These are phyloP conservation scores for Sinella curviseta DNA, from an alignment of 1,140 invertebrate genomes.

Conservation along the genomic window DNA sequence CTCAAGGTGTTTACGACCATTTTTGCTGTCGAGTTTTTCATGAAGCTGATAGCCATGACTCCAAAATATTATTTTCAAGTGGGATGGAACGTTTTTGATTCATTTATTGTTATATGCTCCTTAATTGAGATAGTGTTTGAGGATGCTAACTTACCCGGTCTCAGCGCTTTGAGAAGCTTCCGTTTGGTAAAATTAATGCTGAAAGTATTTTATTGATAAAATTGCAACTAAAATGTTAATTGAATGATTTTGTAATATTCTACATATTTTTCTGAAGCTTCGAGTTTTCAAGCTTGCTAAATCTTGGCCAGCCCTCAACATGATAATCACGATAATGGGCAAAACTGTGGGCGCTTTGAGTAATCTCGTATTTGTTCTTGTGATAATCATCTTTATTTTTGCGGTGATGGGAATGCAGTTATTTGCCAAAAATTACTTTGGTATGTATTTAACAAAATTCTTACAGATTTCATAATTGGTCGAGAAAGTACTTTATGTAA, in stretches of 20 bases:
- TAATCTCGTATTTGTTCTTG: constrained; percentile 94
- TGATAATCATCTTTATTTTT: constrained; percentile 98
- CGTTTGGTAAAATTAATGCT: constrained; percentile 96
- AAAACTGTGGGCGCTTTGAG: constrained; percentile 94
- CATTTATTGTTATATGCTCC: constrained; percentile 92
- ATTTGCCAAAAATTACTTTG: constrained; percentile 87
- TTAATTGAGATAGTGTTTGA: constrained; percentile 87
- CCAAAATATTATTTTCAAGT: constrained; percentile 96
- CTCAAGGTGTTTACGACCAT: constrained; percentile 94
- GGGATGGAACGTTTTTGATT: constrained; percentile 98
- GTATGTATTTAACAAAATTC: constrained; percentile 55
- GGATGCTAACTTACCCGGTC: constrained; percentile 82
- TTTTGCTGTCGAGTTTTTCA: constrained; percentile 89
- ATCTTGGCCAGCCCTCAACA: constrained; percentile 96
- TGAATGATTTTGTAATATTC: too few relatives aligned
- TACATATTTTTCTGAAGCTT: constrained; percentile 63
- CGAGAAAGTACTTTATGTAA: too few relatives aligned
- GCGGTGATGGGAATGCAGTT: constrained; percentile 97
- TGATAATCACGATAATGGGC: constrained; percentile 97
- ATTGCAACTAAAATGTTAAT: too few relatives aligned
- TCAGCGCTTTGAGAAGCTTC: constrained; percentile 94
- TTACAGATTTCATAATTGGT: too few relatives aligned
- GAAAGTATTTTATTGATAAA: too few relatives aligned
- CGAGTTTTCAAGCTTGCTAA: constrained; percentile 98
- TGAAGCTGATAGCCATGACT: constrained; percentile 94